Conservation (phyloP, 2,888 invertebrate species). For the Xanthorhoe designata region DNA sequence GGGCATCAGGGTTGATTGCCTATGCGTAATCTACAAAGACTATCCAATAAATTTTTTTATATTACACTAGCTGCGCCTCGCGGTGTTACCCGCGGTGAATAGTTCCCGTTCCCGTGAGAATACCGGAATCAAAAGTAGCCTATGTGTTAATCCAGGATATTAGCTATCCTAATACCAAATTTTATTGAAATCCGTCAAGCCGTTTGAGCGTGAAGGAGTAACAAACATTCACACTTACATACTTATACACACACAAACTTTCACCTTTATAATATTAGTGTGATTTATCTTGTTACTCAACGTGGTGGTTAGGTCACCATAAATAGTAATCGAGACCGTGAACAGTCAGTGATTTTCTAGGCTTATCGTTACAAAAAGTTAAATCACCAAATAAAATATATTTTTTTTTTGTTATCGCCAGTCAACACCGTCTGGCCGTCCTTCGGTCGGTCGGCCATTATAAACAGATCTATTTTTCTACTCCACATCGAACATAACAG, state of each 20-base stretch:
- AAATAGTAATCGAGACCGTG: neutral
- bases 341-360: neutral
- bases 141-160: no score
- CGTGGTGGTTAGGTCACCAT: neutral
- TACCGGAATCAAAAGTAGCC: no score
- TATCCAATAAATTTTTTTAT: conserved; percentile 2
- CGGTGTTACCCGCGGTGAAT: no score
- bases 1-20: conserved; percentile 19
- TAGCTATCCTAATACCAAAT: no score
- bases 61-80: no score
- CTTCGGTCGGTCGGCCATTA: conserved; percentile 3
- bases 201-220: no score
- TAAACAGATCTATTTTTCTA: conserved; percentile 29
- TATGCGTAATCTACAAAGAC: conserved; percentile 10
- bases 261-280: no score
- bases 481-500: conserved; percentile 38
- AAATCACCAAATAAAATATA: neutral
- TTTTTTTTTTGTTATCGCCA: neutral
- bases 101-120: no score
- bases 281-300: neutral
- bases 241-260: no score
- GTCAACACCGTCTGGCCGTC: conserved; percentile 14
- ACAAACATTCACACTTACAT: no score
- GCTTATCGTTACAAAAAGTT: neutral
- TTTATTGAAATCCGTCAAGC: no score